phyloP scores from a whole-genome alignment of 2,888 invertebrate species.

The Fragum sueziense region DNA sequence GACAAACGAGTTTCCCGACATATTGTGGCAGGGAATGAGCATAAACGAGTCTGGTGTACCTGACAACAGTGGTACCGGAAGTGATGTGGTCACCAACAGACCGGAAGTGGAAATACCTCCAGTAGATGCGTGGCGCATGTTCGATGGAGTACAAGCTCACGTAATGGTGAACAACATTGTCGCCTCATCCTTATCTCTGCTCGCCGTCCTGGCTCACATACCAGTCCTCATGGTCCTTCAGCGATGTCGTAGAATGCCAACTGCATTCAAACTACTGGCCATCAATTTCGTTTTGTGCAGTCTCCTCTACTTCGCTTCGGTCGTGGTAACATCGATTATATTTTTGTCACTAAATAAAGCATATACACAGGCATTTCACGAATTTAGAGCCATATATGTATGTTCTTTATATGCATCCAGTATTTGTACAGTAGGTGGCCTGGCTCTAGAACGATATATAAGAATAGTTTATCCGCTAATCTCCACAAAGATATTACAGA shows the following conservation, averaged over 20 bases:
- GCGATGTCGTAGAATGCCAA: background rate
- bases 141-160: too few relatives aligned
- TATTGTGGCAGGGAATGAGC: too few relatives aligned
- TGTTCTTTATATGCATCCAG: background rate
- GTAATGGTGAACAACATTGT: too few relatives aligned
- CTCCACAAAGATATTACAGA: background rate
- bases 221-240: background rate
- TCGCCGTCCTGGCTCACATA: background rate
- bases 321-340: background rate
- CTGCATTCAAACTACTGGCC: background rate
- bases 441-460: constrained; percentile 9
- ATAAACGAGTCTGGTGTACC: too few relatives aligned
- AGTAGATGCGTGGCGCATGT: too few relatives aligned
- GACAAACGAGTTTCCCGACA: too few relatives aligned
- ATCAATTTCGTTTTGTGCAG: background rate
- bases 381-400: background rate
- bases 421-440: background rate
- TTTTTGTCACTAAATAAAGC: background rate
- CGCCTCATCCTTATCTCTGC: background rate
- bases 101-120: too few relatives aligned
- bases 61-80: too few relatives aligned
- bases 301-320: background rate
- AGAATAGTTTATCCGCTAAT: background rate
- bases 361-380: background rate
- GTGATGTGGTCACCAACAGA: too few relatives aligned